phyloP scores from a whole-genome alignment of 1,140 invertebrate species.

The Dryas iulia region DNA sequence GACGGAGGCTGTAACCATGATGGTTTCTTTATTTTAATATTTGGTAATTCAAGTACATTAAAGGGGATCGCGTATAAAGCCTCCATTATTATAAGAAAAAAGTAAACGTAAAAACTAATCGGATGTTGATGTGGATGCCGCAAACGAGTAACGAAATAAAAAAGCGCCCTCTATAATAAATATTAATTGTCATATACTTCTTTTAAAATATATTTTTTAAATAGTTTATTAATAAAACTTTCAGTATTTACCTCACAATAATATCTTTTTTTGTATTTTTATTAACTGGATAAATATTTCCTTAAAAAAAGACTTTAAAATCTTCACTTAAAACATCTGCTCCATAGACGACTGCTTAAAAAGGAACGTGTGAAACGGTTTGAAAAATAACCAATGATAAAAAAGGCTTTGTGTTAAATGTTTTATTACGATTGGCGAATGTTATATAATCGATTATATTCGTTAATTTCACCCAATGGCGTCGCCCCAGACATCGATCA shows the following conservation, averaged over 20 bases:
- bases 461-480: slow-evolving; percentile 43
- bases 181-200: neutral
- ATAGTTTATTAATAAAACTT: neutral
- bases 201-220: neutral
- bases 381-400: slow-evolving; percentile 50
- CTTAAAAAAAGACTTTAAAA: neutral
- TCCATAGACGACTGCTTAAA: slow-evolving; percentile 16
- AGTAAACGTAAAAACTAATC: slow-evolving; percentile 6
- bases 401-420: slow-evolving; percentile 55
- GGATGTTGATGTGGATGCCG: slow-evolving; percentile 30
- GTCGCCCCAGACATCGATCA: slow-evolving; percentile 22
- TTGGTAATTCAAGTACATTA: slow-evolving; percentile 92
- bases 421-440: slow-evolving; percentile 57
- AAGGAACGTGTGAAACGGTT: slow-evolving; percentile 26
- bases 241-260: neutral
- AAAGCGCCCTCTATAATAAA: neutral
- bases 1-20: slow-evolving; percentile 96
- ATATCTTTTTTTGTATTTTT: neutral
- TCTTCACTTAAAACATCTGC: neutral
- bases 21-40: slow-evolving; percentile 95
- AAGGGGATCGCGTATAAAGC: slow-evolving; percentile 90
- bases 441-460: slow-evolving; percentile 38
- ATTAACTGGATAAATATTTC: neutral
- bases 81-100: slow-evolving; percentile 84
- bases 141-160: neutral